Base-by-base conservation (phyloP, 2,888 invertebrate genomes). In the Parnassius mnemosyne region DNA sequence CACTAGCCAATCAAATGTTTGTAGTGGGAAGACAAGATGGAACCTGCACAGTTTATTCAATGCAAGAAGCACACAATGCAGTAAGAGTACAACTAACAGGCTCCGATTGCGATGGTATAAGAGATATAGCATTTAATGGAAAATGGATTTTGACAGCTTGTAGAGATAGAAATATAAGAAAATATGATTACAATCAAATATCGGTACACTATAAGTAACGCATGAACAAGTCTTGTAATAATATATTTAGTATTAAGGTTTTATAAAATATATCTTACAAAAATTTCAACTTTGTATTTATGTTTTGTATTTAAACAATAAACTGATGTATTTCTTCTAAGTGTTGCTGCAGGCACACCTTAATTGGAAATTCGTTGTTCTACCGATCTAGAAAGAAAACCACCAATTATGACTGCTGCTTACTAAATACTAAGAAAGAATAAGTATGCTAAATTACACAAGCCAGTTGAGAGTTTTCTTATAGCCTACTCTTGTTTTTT, bases 101-200 rank as follows among this genome's bases (percentile, higher is more conserved):
- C 0, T 89, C 95, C 0, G 94, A 95, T 73, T 94, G 93, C 79
- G 95, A 95, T 72, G 94, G 95, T 0, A 91, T 96, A 13, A 92
- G 95, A 76, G 93, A 93, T 69, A 80, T 95, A 42, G 83, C 92
- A 0, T 91, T 90, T 67, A 94, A 94, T 74, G 92, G 92, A 3
- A 90, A 90, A 76, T 91, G 92, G 90, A 80, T 95, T 44, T 94
- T 93, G 68, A 93, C 94, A 1, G 93, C 92, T 1, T 94, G 94
- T 73, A 84, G 95, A 66, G 95, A 96, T 77, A 87, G 92, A 3
- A 66, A 79, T 43, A 86, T 95, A 58, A 85, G 95, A 63, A 94
- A 94, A 79, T 95, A 95, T 79, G 91, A 92, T 73, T 87, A 83
- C 67, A 91, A 89, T 71, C 91, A 91, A 80, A 76, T 92, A 55